Base-by-base conservation (phyloP, 2,113 vertebrate species). In the Lota lota region DNA sequence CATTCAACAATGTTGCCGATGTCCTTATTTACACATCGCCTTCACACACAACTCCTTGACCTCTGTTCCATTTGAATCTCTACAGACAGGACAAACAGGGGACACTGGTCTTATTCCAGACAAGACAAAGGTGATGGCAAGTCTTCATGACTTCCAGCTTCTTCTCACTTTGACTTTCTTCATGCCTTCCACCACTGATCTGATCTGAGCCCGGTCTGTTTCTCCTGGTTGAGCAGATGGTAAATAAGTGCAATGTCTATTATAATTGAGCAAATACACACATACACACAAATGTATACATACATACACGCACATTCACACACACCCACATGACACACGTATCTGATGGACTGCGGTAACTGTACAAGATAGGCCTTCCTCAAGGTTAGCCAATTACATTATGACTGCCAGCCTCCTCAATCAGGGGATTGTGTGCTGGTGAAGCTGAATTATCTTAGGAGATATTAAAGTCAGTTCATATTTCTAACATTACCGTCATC, bases 181-280 rank as follows among this genome's bases (percentile, higher is more conserved):
- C 69, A 28, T 14, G 40, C 40, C 10, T 1, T 76, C 50, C 58
- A 61, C 73, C 67, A 67, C 77, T 81, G 79, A 64, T 76, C 64
- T 7, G 79, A 66, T 76, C 66, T 7, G 3, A 78, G 73, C 69
- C 81, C 70, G 68, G 79, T 85, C 75, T 61, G 57, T 79, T 79
- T 67, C 73, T 80, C 82, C 73, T 69, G 63, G 70, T 79, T 78
- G 84, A 78, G 84, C 86, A 81, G 82, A 86, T 50, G 72, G 68
- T 80, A 74, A 84, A 68, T 81, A 88, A 84, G 86, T 91, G 88
- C 86, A 89, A 86, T 82, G 80, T 85, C 81, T 84, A 83, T 71
- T 85, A 85, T 82, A 85, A 86, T 85, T 67, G 74, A 81, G 82
- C 87, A 88, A 82, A 86, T 83, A 86, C 82, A 82, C 83, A 70